Evolutionary conservation across 2,113 vertebrate species (phyloP), one percentile per base, ranked within the genome.

Genomic region (Chaenogobius annularis): DNA sequence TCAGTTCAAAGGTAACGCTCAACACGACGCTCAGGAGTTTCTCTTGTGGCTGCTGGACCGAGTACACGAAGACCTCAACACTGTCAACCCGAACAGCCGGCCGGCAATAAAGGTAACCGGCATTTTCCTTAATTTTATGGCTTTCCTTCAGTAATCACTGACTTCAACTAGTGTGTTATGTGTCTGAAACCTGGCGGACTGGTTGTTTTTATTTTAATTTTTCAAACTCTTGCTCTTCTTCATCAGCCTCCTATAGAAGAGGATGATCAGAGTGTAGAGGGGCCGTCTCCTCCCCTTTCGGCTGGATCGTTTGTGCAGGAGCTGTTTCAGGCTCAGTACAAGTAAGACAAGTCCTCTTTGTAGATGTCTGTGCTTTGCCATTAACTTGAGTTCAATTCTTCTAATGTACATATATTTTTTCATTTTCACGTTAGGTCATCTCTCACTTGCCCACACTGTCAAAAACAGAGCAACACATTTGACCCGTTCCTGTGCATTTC

Each of bases 391-490:
- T 26, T 66, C 0, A 22, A 20, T 40, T 10, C 66, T 31, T 31
- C n/a, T 19, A 10, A 19, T 20, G 75, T 43, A 31, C 26, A 31
- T 31, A 31, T 31, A 31, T n/a, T 10, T 54, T 54, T 9, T 20
- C 44, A 83, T 79, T 2, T 69, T 3, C 40, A 77, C 75, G 47
- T 74, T 77, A 99, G 97, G 91, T 99, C 97, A 5, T 99, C 97
- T 23, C 93, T 99, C 90, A 99, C 97, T 1, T 99, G 97, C 78
- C 97, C 97, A 58, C 97, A 98, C 84, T 99, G 97, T 89, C 97
- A 97, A 94, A 99, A 98, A 89, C 97, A 99, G 89, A 99, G 97
- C 91, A 98, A 99, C 84, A 99, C 97, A 7, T 99, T 99, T 58
- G 97, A 99, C 86, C 97, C 97, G 48, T 99, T 99, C 83, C 95